Evolutionary conservation across 2,797 vertebrate species (phyloP), one percentile per base, ranked within the genome.

Genomic region (Neoniphon sammara): DNA sequence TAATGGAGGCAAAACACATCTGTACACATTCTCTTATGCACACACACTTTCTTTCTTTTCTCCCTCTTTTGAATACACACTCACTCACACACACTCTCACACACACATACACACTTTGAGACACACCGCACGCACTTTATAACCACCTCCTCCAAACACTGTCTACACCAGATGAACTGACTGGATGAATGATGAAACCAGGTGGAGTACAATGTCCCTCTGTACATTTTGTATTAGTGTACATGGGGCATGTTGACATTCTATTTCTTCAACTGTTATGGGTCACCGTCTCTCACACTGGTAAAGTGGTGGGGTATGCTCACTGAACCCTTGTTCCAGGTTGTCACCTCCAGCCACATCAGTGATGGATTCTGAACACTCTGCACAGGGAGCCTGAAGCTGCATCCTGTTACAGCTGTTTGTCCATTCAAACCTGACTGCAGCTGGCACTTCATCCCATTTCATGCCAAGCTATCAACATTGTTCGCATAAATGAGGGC

Each of bases 271-370:
- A 34, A 34, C 4, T 20, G 58, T 9, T 49, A 23, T 64, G 59
- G 44, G 11, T 50, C 23, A 18, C 31, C 31, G 7, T 2, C 2
- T 39, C 53, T 6, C 34, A 34, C 4, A 18, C n/a, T 27, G 14
- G 15, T 47, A n/a, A 3, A 50, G 31, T 14, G 12, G n/a, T 8
- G 0, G 21, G 0, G 11, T 52, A 2, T 47, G 27, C 65, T 27
- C 7, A 23, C 23, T 57, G 23, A 25, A 55, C 1, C 4, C 5
- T 61, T 69, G 27, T 60, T 42, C 53, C 1, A 74, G 50, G 21
- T 12, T 78, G 70, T 62, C 46, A 60, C 23, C 7, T 76, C 17
- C 39, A 46, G 60, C 61, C 55, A 65, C 59, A 58, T 72, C 55
- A 62, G 42, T 69, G 36, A 52, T 47, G 36, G 36, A 39, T 39